Evolutionary conservation across 1,140 invertebrate genomes (phyloP).

Genomic region (Parapsyche elsis): DNA sequence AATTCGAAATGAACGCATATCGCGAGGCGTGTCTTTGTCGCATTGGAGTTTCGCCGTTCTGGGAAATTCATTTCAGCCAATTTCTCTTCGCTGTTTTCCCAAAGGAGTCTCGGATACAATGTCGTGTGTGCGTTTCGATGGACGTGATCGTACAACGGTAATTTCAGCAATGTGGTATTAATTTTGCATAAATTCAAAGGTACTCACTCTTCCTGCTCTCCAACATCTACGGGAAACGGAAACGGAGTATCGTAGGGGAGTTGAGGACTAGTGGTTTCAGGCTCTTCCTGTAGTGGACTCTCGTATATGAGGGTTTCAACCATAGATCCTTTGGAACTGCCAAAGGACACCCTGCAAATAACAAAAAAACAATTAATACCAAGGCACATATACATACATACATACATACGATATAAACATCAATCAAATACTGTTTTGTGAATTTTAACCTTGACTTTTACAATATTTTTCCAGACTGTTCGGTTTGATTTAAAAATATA

Average conservation of each 20-base stretch:
- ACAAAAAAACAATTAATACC: slow-evolving; percentile 9
- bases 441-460: neutral
- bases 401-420: neutral
- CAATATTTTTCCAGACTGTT: neutral
- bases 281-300: slow-evolving; percentile 79
- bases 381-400: neutral
- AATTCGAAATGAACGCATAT: no score
- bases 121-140: no score
- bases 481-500: slow-evolving; percentile 6
- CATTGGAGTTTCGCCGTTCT: no score
- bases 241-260: slow-evolving; percentile 61
- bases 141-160: no score
- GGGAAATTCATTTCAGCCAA: no score
- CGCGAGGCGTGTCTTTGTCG: no score
- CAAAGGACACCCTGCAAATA: slow-evolving; percentile 86
- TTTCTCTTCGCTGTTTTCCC: no score
- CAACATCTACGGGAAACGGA: slow-evolving; percentile 61
- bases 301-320: slow-evolving; percentile 92
- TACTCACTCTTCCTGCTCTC: slow-evolving; percentile 71
- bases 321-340: slow-evolving; percentile 94
- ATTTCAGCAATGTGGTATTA: neutral
- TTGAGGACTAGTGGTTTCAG: slow-evolving; percentile 65
- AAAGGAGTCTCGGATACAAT: no score
- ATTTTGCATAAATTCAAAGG: slow-evolving; percentile 31
- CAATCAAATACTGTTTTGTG: neutral